phyloP scores from a whole-genome alignment of 2,888 invertebrate species.

The Steromphala cineraria region DNA sequence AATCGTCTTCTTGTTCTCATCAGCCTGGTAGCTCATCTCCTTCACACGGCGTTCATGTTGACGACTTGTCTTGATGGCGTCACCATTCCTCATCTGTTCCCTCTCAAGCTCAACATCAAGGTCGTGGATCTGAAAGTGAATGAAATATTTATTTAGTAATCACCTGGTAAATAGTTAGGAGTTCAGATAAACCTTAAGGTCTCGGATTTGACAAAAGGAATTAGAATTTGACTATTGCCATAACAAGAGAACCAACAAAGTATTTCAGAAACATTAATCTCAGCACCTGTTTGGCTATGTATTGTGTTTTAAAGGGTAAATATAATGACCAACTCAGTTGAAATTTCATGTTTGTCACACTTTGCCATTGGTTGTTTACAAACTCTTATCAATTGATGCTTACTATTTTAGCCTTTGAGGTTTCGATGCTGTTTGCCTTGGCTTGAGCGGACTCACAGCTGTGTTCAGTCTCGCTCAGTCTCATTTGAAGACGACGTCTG shows the following conservation, averaged over 20 bases:
- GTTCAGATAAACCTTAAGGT: no score
- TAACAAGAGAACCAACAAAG: no score
- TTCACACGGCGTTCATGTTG: conserved; percentile 95
- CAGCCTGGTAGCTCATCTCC: conserved; percentile 83
- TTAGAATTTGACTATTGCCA: no score
- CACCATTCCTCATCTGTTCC: conserved; percentile 97
- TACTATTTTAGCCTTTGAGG: conserved; percentile 70
- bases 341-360: no score
- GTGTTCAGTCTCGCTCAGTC: neutral
- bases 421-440: conserved; percentile 59
- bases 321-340: no score
- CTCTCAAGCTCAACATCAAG: conserved; percentile 89
- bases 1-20: conserved; percentile 99
- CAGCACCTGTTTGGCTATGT: no score
- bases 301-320: no score
- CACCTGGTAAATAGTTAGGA: no score
- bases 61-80: conserved; percentile 97
- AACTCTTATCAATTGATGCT: neutral
- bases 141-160: no score
- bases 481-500: neutral
- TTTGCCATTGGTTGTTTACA: no score
- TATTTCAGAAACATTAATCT: no score
- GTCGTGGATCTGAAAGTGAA: conserved; percentile 65
- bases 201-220: no score
- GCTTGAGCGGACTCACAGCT: conserved; percentile 76